These are phyloP conservation scores for Ceyx erithaca DNA, from an alignment of 2,797 vertebrate genomes.

Conservation along the genomic window DNA sequence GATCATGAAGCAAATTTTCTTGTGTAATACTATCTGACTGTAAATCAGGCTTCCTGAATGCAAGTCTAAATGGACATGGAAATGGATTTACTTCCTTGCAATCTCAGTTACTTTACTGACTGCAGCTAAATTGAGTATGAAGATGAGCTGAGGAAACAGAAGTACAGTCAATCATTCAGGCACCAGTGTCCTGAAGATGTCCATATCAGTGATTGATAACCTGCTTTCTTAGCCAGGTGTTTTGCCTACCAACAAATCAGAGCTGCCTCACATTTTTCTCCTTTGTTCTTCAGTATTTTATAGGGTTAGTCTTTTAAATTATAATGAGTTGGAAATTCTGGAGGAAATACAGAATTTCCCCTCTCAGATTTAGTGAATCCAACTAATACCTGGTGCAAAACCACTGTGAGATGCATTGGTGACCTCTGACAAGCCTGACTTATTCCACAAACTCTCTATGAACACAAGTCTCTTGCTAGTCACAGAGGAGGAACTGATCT, in stretches of 20 bases:
- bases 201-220: neutral
- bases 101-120: neutral
- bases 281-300: neutral
- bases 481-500: neutral
- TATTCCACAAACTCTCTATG: neutral
- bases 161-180: neutral
- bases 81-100: neutral
- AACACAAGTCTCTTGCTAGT: neutral
- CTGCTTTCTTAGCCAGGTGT: neutral
- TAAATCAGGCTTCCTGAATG: neutral
- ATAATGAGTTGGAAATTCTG: neutral
- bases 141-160: neutral
- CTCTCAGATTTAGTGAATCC: neutral
- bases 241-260: neutral
- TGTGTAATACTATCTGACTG: neutral
- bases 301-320: neutral
- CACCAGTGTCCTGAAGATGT: neutral
- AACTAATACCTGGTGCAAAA: neutral
- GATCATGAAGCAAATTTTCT: neutral
- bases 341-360: neutral
- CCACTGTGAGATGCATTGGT: neutral
- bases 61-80: neutral
- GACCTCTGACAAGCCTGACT: neutral
- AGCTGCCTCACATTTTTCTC: neutral
- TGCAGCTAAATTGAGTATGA: neutral